Percentiles rank a stretch among this genome's conserved stretches.
Conservation (phyloP, 2,888 invertebrate genomes). For the Junonia oenone region DNA sequence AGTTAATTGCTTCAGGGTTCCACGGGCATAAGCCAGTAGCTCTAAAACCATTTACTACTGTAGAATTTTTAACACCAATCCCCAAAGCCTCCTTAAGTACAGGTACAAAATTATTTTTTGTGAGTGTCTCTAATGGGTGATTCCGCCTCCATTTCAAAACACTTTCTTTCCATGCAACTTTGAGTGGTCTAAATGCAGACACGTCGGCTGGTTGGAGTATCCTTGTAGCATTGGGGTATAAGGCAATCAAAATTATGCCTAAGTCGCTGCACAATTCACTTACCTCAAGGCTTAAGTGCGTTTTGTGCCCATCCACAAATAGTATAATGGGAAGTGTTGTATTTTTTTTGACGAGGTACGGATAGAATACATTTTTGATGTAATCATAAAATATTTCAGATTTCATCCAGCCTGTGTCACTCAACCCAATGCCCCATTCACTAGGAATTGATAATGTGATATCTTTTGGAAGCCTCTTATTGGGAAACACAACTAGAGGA, state of each 20-base stretch:
- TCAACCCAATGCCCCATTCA: not conserved
- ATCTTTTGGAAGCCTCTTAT: not conserved
- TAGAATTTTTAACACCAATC: not conserved
- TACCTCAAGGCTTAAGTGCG: conserved; percentile 32
- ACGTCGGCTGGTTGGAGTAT: conserved; percentile 39
- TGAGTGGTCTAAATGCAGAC: conserved; percentile 34
- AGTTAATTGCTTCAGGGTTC: not conserved
- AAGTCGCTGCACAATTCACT: conserved; percentile 32
- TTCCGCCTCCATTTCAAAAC: not conserved
- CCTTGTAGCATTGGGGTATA: conserved; percentile 33
- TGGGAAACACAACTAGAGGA: not conserved
- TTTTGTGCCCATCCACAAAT: conserved; percentile 38
- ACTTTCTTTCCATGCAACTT: conserved; percentile 25
- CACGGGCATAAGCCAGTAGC: not conserved
- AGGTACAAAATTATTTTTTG: not conserved
- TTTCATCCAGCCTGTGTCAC: not conserved
- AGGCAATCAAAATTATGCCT: conserved; percentile 33
- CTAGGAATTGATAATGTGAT: not conserved
- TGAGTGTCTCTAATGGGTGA: not conserved
- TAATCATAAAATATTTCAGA: not conserved
- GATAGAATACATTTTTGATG: not conserved
- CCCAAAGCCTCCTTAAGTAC: not conserved
- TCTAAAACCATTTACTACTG: not conserved
- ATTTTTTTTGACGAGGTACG: not conserved
- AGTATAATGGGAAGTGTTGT: conserved; percentile 33